A percentile compares a stretch with the other conserved stretches of the same genome.
Evolutionary conservation across 2,113 vertebrate species (phyloP).

Genomic region (Gorsachius goisagi): DNA sequence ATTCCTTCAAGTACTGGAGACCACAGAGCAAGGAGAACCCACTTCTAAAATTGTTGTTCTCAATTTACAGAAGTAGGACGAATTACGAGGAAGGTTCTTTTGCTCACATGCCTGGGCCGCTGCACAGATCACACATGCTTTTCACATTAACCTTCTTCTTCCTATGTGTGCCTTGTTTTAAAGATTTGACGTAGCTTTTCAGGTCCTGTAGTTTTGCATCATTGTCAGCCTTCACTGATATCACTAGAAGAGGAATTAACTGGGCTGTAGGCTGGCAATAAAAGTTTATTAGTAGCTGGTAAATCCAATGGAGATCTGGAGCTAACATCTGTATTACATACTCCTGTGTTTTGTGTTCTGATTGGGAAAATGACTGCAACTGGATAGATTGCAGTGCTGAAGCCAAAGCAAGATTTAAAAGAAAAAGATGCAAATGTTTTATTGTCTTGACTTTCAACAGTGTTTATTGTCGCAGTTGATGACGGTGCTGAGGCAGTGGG

Average conservation of each 20-base stretch:
- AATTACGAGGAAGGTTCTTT: accelerated
- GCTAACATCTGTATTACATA: neutral
- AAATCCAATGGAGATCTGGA: accelerated
- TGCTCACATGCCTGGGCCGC: neutral
- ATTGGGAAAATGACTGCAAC: neutral
- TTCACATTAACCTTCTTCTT: neutral
- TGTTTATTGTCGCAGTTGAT: neutral
- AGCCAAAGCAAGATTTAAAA: neutral
- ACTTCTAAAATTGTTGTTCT: neutral
- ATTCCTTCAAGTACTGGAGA: neutral
- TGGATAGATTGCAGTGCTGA: neutral
- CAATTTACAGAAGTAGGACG: accelerated
- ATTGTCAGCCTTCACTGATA: neutral
- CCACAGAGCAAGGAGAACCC: neutral
- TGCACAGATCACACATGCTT: accelerated
- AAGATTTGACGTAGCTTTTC: neutral
- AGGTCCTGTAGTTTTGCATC: neutral
- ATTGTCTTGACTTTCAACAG: neutral
- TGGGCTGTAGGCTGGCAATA: neutral
- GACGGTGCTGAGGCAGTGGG: accelerated
- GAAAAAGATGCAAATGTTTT: neutral
- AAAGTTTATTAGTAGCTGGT: neutral
- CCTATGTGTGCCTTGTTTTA: neutral
- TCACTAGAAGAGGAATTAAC: accelerated
- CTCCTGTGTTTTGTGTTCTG: neutral